Base-by-base conservation (phyloP, 2,888 invertebrate species). In the Belgica antarctica region DNA sequence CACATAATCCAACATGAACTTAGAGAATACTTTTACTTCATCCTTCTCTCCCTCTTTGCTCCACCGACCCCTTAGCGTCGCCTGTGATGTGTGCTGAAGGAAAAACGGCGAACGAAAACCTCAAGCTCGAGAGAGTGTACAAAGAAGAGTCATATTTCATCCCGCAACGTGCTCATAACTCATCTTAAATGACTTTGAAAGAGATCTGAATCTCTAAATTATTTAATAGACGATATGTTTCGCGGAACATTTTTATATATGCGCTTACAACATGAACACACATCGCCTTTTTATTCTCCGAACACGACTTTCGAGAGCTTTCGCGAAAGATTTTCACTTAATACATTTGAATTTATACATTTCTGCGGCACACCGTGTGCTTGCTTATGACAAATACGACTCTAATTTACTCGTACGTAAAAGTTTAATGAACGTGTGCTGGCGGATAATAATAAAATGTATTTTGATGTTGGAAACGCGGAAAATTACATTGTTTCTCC, bases 151-250 rank as follows among this genome's bases (percentile, higher is more conserved):
- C 68, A 68, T 68, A 68, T 57, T 68, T 68, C 57, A 68, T 68
- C 34, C 34, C 28, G 22, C 28, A 68, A 31, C 68, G 34, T 27
- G 34, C n/a, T 47, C 68, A 57, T 68, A 31, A 52, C 52, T 68
- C 68, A 68, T 68, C 34, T 57, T 68, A 68, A 68, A 68, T 52
- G 68, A 68, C 68, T 68, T 68, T 52, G 68, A 68, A 57, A 57
- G 68, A 68, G 68, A 68, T 68, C 52, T 19, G 57, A 68, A 68
- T 68, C 68, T 31, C 47, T 68, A 52, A 68, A 68, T 68, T 68
- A 68, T 68, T 68, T 68, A 68, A 68, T 68, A 57, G 68, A 4
- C n/a, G 28, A 22, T 46, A 15, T 46, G 62, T 31, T 31, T 7
- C 8, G 25, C 36, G 15, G 41, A 31, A 63, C 24, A 63, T 63